These are phyloP conservation scores for Flexamia atlantica DNA, from an alignment of 2,888 invertebrate genomes.

Conservation along the genomic window DNA sequence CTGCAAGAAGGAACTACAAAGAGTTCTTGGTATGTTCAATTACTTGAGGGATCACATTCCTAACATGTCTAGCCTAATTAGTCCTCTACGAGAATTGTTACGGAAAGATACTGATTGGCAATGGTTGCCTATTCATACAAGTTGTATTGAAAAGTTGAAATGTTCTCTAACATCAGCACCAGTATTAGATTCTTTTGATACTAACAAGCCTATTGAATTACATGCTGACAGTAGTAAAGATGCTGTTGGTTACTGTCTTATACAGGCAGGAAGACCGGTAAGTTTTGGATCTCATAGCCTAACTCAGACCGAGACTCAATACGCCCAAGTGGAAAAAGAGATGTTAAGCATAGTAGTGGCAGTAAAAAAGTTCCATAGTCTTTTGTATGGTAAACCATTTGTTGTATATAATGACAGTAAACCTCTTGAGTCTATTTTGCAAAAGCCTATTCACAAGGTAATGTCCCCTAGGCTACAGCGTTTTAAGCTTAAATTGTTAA, in stretches of 20 bases:
- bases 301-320: conserved; percentile 71
- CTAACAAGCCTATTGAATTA: conserved; percentile 69
- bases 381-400: conserved; percentile 64
- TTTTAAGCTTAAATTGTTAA: conserved; percentile 59
- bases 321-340: conserved; percentile 74
- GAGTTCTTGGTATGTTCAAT: conserved; percentile 68
- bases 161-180: conserved; percentile 59
- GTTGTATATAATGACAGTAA: conserved; percentile 62
- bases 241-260: conserved; percentile 71
- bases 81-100: conserved; percentile 64
- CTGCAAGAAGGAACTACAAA: conserved; percentile 64
- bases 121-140: conserved; percentile 65
- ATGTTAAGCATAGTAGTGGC: conserved; percentile 71
- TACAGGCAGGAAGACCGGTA: conserved; percentile 72
- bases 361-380: conserved; percentile 73
- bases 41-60: conserved; percentile 68
- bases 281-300: conserved; percentile 72
- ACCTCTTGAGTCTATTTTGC: conserved; percentile 61
- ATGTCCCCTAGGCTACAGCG: conserved; percentile 62
- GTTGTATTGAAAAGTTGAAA: conserved; percentile 65
- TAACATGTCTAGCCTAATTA: conserved; percentile 65
- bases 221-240: conserved; percentile 71
- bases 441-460: conserved; percentile 62
- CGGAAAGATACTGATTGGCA: neutral
- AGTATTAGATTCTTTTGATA: conserved; percentile 63